These are phyloP conservation scores for Pteria penguin DNA, from an alignment of 2,888 invertebrate genomes.

Conservation along the genomic window DNA sequence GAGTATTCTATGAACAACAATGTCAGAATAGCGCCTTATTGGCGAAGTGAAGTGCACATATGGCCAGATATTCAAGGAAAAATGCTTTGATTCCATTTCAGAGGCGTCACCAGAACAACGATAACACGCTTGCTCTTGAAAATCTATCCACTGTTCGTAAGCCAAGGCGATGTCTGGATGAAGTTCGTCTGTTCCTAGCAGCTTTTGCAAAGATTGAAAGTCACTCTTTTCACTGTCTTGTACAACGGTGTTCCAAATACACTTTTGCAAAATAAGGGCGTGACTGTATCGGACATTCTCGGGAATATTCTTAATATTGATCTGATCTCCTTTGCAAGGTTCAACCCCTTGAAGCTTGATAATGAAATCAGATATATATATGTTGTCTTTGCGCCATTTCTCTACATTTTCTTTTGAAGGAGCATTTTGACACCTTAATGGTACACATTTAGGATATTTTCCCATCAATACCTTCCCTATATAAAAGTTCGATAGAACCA, in stretches of 20 bases:
- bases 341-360: constrained; percentile 43
- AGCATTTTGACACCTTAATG: constrained; percentile 52
- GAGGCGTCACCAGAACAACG: constrained; percentile 39
- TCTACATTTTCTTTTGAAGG: constrained; percentile 46
- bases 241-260: constrained; percentile 44
- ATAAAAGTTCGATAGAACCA: constrained; percentile 50
- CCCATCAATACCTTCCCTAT: constrained; percentile 42
- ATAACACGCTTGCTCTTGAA: constrained; percentile 54
- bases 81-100: constrained; percentile 38
- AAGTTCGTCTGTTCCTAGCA: constrained; percentile 48
- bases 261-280: constrained; percentile 38
- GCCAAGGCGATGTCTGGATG: constrained; percentile 53
- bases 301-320: neutral
- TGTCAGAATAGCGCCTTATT: constrained; percentile 53
- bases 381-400: constrained; percentile 40
- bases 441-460: constrained; percentile 41
- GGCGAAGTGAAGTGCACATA: constrained; percentile 61
- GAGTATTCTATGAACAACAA: constrained; percentile 50
- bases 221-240: constrained; percentile 13
- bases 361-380: constrained; percentile 40
- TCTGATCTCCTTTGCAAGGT: neutral
- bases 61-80: constrained; percentile 34
- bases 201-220: constrained; percentile 20
- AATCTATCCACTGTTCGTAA: constrained; percentile 47
- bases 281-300: constrained; percentile 10